Evolutionary conservation across 2,113 vertebrate genomes (phyloP), one percentile per base, ranked within the genome.

Genomic region (Mixornis gularis): DNA sequence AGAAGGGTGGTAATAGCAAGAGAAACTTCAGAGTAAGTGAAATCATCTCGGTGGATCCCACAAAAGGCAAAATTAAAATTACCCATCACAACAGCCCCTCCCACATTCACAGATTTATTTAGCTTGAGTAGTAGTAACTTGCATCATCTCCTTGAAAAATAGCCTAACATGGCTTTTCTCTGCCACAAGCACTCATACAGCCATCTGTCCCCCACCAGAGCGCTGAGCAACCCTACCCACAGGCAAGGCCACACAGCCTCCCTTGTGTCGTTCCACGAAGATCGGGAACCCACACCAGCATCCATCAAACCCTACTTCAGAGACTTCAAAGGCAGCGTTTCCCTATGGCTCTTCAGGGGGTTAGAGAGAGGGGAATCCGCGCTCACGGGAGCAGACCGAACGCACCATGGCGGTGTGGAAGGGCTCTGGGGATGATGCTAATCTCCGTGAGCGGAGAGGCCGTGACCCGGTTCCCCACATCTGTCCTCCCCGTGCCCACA

Each of bases 51-150:
- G 65, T n/a, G 27, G 29, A 63, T 46, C 32, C 30, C 34, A 60
- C 27, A 49, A 90, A 93, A 92, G 66, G 41, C 55, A 76, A 82
- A 86, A 80, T 82, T 84, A 68, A 90, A 81, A 81, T 58, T 34
- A 80, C 46, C 25, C 68, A 76, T 60, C 29, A 38, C 64, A 85
- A 73, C 59, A 66, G 92, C n/a, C 85, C 74, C 74, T 93, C 69
- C 94, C 88, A 92, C 90, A 83, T n/a, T 53, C 41, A 82, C 53
- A 52, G 78, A 85, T 94, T 82, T 92, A 79, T 79, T 93, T 79
- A 91, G 43, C 34, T 18, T 27, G 27, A 90, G 58, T 79, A 92
- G 86, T 93, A 95, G 69, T 76, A 92, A 94, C 68, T 94, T 89
- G 52, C 68, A 95, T 81, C 56, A 79, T 32, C 53, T 63, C 56